phyloP scores from a whole-genome alignment of 1,140 invertebrate species.

The Ylistrum balloti region DNA sequence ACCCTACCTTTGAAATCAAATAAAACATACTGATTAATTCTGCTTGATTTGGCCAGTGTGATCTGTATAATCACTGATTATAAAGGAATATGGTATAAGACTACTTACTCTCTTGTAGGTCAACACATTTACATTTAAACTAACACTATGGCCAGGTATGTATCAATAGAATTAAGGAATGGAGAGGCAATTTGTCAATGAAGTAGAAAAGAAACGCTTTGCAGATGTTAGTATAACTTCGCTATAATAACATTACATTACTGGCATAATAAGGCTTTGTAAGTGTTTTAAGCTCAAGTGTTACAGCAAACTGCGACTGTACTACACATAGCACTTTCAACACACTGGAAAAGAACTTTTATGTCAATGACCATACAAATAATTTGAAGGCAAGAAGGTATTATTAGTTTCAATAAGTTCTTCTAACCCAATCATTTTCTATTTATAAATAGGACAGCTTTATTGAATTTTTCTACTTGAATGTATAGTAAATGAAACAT shows the following conservation, averaged over 20 bases:
- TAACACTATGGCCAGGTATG: neutral
- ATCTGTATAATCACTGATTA: slow-evolving; percentile 5
- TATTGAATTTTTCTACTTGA: slow-evolving; percentile 8
- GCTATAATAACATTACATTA: slow-evolving; percentile 20
- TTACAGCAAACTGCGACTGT: neutral
- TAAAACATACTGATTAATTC: neutral
- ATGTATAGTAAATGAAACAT: neutral
- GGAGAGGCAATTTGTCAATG: neutral
- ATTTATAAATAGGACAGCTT: neutral
- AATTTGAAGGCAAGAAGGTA: slow-evolving; percentile 16
- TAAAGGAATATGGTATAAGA: slow-evolving; percentile 25
- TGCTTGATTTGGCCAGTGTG: neutral
- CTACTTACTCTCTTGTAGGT: slow-evolving; percentile 1
- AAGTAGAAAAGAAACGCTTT: neutral
- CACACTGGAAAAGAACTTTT: neutral
- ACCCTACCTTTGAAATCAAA: neutral
- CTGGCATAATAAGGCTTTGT: neutral
- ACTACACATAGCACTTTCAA: slow-evolving; percentile 9
- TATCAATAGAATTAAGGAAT: neutral
- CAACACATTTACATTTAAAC: neutral
- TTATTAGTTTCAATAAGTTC: neutral
- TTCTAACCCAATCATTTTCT: neutral
- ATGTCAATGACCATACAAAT: neutral
- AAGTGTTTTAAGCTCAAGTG: slow-evolving; percentile 23
- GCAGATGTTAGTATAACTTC: neutral